Evolutionary conservation across 2,888 invertebrate genomes (phyloP).

Genomic region (Aleiodes alternator): DNA sequence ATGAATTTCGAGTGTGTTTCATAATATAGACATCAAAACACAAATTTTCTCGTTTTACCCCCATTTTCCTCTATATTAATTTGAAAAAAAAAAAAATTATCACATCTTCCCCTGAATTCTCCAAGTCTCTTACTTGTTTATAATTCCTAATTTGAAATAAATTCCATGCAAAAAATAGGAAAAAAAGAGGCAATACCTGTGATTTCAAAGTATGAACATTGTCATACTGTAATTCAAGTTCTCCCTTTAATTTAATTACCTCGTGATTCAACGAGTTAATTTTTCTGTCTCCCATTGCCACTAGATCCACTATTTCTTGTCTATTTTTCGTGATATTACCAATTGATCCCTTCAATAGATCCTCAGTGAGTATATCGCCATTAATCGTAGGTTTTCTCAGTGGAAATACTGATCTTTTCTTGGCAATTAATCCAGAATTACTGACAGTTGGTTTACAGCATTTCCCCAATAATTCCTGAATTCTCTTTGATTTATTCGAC

Average conservation of each 20-base stretch:
- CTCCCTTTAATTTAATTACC: constrained; percentile 69
- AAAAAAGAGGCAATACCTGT: constrained; percentile 65
- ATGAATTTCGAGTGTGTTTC: too few species aligned
- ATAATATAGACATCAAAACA: too few species aligned
- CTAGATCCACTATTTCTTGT: constrained; percentile 66
- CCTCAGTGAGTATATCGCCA: constrained; percentile 64
- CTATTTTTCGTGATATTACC: constrained; percentile 65
- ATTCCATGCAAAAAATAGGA: not conserved
- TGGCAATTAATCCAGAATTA: constrained; percentile 66
- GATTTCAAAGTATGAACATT: constrained; percentile 65
- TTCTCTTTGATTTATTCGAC: constrained; percentile 77
- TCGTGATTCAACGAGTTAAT: constrained; percentile 70
- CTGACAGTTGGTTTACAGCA: constrained; percentile 71
- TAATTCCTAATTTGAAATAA: not conserved
- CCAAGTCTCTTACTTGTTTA: too few species aligned
- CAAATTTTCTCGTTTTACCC: not conserved
- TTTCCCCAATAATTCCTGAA: constrained; percentile 76
- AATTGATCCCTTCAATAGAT: constrained; percentile 54
- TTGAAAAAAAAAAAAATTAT: constrained; percentile 9
- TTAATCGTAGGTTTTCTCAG: constrained; percentile 67
- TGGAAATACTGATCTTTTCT: constrained; percentile 69
- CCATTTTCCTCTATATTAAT: too few species aligned
- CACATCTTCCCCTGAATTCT: not conserved
- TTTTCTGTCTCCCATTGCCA: constrained; percentile 71
- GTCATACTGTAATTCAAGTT: constrained; percentile 68